phyloP scores from a whole-genome alignment of 2,888 invertebrate genomes.

The Steinernema carpocapsae region DNA sequence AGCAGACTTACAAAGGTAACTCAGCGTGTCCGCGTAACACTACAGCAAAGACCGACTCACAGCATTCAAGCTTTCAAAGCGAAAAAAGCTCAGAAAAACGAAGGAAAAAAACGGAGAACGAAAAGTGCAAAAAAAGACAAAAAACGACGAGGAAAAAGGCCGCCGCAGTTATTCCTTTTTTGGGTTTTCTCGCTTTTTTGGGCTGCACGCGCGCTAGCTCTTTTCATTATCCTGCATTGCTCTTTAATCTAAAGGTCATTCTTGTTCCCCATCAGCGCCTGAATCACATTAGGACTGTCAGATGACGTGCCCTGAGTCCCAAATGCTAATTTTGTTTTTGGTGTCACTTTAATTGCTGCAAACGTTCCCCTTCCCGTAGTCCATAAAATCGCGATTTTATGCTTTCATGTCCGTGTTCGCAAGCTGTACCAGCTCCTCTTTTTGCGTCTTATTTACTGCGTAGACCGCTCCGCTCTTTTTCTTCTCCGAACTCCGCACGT shows the following conservation, averaged over 20 bases:
- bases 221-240: not conserved
- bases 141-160: too few relatives aligned
- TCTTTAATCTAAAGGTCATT: not conserved
- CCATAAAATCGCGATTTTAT: not conserved
- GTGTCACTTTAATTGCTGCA: too few relatives aligned
- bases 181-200: not conserved
- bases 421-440: too few relatives aligned
- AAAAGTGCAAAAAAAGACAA: not conserved
- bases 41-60: not conserved
- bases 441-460: not conserved
- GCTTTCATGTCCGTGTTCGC: not conserved
- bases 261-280: not conserved
- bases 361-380: not conserved
- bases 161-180: too few relatives aligned
- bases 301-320: not conserved
- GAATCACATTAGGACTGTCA: not conserved
- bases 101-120: not conserved
- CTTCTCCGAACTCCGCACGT: not conserved
- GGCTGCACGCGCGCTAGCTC: not conserved
- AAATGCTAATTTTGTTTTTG: not conserved
- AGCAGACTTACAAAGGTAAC: slow-evolving; percentile 1
- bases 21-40: slow-evolving; percentile 6
- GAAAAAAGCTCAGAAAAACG: not conserved
- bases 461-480: not conserved
- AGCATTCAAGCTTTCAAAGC: not conserved